phyloP scores from a whole-genome alignment of 2,888 invertebrate genomes.

The Tigriopus californicus region DNA sequence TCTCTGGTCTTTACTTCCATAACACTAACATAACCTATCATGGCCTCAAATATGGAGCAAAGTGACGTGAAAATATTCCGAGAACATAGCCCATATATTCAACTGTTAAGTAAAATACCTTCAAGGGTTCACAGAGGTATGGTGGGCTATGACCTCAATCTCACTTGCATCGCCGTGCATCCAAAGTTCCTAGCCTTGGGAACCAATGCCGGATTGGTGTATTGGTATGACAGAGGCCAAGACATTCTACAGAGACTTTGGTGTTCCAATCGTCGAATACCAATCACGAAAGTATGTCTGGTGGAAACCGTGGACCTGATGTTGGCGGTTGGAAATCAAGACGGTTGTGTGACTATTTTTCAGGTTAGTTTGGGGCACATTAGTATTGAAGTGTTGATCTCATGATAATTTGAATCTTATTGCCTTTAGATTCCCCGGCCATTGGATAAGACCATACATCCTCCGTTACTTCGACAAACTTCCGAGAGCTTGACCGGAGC shows the following conservation, averaged over 20 bases:
- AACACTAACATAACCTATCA: neutral
- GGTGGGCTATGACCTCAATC: constrained; percentile 49
- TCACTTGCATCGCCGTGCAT: constrained; percentile 65
- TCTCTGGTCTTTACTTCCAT: neutral
- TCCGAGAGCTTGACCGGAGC: too few species aligned
- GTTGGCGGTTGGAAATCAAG: constrained; percentile 1
- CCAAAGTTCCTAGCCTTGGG: constrained; percentile 63
- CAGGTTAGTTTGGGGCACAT: neutral
- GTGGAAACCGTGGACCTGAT: neutral
- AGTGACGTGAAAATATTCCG: constrained; percentile 28
- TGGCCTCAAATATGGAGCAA: neutral
- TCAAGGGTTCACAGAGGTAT: constrained; percentile 49
- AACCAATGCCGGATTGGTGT: constrained; percentile 66
- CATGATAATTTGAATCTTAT: neutral
- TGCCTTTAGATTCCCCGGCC: neutral
- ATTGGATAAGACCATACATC: too few species aligned
- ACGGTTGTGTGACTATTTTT: neutral
- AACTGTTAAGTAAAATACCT: constrained; percentile 54
- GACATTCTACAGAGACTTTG: neutral
- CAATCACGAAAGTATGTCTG: neutral
- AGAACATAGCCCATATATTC: constrained; percentile 62
- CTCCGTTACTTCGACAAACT: too few species aligned
- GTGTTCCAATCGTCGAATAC: neutral
- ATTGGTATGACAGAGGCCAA: constrained; percentile 46
- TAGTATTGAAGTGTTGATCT: too few species aligned